Evolutionary conservation across 2,797 vertebrate species (phyloP).

Genomic region (Hippopotamyrus pictus): DNA sequence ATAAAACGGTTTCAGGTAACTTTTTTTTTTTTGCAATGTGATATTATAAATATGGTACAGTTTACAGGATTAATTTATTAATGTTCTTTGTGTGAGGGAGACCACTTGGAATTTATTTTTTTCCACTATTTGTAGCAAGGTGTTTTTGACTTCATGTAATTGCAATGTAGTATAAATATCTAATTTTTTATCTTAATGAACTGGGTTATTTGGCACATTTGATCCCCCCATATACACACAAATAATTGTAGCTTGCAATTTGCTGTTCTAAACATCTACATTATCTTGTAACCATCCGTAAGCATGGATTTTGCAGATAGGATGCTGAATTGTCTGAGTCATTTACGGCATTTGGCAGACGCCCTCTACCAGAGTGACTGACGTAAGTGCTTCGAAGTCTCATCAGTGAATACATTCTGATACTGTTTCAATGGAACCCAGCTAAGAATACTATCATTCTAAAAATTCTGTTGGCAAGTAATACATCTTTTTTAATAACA

Average conservation of each 20-base stretch:
- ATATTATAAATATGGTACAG: background rate
- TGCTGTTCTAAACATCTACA: background rate
- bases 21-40: background rate
- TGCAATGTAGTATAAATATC: background rate
- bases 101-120: background rate
- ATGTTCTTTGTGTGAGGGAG: background rate
- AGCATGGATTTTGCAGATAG: background rate
- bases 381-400: background rate
- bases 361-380: background rate
- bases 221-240: background rate
- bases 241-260: background rate
- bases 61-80: background rate
- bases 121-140: background rate
- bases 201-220: background rate
- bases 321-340: background rate
- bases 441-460: background rate
- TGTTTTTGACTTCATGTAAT: background rate
- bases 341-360: background rate
- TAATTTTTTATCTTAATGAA: background rate
- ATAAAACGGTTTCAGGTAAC: constrained; percentile 62
- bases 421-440: background rate
- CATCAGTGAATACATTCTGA: background rate
- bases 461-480: background rate
- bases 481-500: background rate
- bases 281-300: background rate